Base-by-base conservation (phyloP, 2,113 vertebrate genomes). In the Puma concolor region DNA sequence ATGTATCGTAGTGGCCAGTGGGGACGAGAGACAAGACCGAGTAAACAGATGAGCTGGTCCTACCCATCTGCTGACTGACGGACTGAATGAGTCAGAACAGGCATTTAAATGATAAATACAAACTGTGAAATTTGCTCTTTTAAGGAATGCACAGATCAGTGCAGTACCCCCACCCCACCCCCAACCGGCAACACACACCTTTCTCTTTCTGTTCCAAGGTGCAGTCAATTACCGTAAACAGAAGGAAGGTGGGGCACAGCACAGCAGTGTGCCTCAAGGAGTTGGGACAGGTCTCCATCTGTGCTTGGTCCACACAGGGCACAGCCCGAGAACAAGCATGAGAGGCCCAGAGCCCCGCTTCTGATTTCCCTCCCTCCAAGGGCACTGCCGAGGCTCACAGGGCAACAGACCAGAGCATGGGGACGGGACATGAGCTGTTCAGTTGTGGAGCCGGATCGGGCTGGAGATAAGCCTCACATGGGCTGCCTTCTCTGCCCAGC, bases 41-140 rank as follows among this genome's bases (percentile, higher is more conserved):
- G 88, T 77, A 69, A 96, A 92, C 48, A 67, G 81, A 92, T 66
- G 87, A 96, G 92, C 87, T 94, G 88, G 72, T 66, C 94, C 57
- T 76, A 29, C 74, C 94, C 97, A 97, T 97, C 97, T 98, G 96
- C 85, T 88, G 87, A 91, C 86, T 94, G 92, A 97, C 27, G 91
- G 88, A 94, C 0, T 94, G 95, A 95, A 69, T 95, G 96, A 91
- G 63, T 87, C 36, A 63, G 93, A 97, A 95, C n/a, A 96, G 77
- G 87, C 96, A 88, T 94, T 96, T 77, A 79, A 72, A 91, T 82
- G 38, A 72, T 64, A 97, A 98, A 95, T 52, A 96, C 76, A 92
- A 96, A 96, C 97, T 95, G 97, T 94, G 96, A 98, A 94, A 98
- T 90, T 95, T 98, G 96, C 87, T 98, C 95, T 97, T 98, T 98